Base-by-base conservation (phyloP, 1,140 invertebrate genomes). In the Zaprionus gabonicus region DNA sequence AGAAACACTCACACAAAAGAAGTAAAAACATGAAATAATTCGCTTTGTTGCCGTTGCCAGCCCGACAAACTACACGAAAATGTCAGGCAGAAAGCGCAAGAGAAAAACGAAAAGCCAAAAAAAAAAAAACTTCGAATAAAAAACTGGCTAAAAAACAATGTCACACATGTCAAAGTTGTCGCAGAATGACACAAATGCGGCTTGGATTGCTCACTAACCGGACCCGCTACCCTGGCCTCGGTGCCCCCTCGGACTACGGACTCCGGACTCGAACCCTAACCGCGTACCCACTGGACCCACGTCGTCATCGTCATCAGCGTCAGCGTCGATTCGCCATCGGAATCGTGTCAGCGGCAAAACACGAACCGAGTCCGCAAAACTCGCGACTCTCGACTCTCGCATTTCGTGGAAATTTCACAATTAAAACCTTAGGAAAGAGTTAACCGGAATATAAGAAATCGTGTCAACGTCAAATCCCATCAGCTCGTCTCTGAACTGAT, bases 141-240 rank as follows among this genome's bases (percentile, higher is more conserved):
- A 59, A 53, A 70, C 41, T 46, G 41, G 17, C 17, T 46, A 46
- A 84, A 84, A 90, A 90, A 90, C 86, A 90, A 85, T 90, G 85
- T 90, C 85, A 90, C 85, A 91, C 85, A 90, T 90, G 85, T 90
- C 85, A 90, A 91, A 90, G 85, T 91, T 90, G 86, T 90, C 79
- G 86, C 85, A 82, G 84, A 88, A 90, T 90, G 85, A 90, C 85
- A 90, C 86, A 90, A 90, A 90, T 90, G 85, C 79, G 85, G 82
- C 83, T 80, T 65, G 85, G 79, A 90, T 90, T 88, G 85, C 86
- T 84, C 84, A 88, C 79, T 79, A 82, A 81, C 82, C 81, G 23
- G 27, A 27, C 46, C 59, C 60, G 38, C 68, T 17, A 4, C n/a
- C 25, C 55, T 15, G 77, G 65, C 78, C 80, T 72, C 73, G 60